Conservation (phyloP, 2,888 invertebrate species). For the Eristalis tenax region DNA sequence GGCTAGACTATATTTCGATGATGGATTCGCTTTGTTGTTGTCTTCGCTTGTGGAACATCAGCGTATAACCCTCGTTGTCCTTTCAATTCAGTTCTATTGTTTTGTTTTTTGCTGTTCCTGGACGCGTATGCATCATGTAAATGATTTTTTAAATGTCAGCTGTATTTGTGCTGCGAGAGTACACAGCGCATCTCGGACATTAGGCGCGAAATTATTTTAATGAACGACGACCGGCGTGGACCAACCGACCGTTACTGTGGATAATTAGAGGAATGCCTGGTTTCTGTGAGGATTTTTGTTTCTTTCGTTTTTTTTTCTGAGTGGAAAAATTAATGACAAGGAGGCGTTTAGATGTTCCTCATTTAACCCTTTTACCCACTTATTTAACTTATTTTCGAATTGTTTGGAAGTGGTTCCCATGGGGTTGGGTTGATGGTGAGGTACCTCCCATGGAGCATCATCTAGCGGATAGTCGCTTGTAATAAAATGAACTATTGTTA, state of each 20-base stretch:
- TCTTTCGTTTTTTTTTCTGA: slow-evolving; percentile 5
- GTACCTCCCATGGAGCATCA: neutral
- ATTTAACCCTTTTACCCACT: neutral
- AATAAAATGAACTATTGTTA: neutral
- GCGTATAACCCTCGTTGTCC: neutral
- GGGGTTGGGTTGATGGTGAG: neutral
- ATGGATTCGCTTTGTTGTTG: slow-evolving; percentile 18
- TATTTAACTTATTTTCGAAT: neutral
- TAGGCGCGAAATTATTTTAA: slow-evolving; percentile 59
- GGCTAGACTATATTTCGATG: slow-evolving; percentile 64
- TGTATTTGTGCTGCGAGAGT: slow-evolving; percentile 48
- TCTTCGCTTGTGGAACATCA: neutral
- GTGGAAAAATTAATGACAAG: slow-evolving; percentile 9
- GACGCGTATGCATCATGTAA: slow-evolving; percentile 51
- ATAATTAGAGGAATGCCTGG: slow-evolving; percentile 43
- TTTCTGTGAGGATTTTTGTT: slow-evolving; percentile 4
- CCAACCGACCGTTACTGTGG: slow-evolving; percentile 55
- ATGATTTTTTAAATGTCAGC: slow-evolving; percentile 70
- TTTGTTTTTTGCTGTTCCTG: neutral
- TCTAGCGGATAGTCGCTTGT: neutral
- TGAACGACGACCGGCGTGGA: slow-evolving; percentile 6
- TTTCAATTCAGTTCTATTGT: slow-evolving; percentile 18
- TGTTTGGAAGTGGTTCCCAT: neutral
- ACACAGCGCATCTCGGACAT: slow-evolving; percentile 48
- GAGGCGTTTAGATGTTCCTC: neutral